A percentile compares a stretch with the other conserved stretches of the same genome.
These are phyloP conservation scores for Macropus fuliginosus DNA, from an alignment of 2,797 vertebrate species.

Conservation along the genomic window DNA sequence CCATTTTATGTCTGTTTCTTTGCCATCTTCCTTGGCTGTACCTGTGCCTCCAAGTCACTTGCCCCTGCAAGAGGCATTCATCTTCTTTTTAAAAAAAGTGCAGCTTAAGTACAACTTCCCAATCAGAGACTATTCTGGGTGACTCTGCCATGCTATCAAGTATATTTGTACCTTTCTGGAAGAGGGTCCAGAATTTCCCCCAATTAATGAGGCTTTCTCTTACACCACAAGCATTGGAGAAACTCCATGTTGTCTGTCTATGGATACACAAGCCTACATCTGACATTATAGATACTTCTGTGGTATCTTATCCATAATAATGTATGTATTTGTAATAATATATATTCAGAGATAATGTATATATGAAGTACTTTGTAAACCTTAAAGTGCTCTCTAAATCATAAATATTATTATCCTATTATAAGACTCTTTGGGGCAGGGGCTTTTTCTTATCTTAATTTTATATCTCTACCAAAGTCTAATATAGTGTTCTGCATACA, in stretches of 20 bases:
- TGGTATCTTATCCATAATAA: too few relatives aligned
- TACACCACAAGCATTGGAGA: background rate
- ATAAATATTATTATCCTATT: too few relatives aligned
- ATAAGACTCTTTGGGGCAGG: too few relatives aligned
- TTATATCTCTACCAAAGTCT: too few relatives aligned
- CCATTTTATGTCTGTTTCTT: too few relatives aligned
- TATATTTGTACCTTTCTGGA: background rate
- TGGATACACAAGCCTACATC: background rate
- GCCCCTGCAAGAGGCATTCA: background rate
- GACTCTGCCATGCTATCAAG: background rate
- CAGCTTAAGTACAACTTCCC: background rate
- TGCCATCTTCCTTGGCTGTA: too few relatives aligned
- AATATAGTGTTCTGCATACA: too few relatives aligned
- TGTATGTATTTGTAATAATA: too few relatives aligned
- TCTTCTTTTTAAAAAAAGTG: background rate
- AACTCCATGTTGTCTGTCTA: background rate
- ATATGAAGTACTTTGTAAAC: too few relatives aligned
- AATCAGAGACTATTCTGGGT: background rate
- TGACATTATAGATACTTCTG: background rate
- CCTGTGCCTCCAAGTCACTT: background rate
- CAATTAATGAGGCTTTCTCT: background rate
- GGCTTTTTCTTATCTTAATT: too few relatives aligned
- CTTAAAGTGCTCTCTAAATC: too few relatives aligned
- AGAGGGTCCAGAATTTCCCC: background rate
- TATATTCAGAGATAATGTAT: too few relatives aligned